These are phyloP conservation scores for Carettochelys insculpta DNA, from an alignment of 2,113 vertebrate species.

Conservation along the genomic window DNA sequence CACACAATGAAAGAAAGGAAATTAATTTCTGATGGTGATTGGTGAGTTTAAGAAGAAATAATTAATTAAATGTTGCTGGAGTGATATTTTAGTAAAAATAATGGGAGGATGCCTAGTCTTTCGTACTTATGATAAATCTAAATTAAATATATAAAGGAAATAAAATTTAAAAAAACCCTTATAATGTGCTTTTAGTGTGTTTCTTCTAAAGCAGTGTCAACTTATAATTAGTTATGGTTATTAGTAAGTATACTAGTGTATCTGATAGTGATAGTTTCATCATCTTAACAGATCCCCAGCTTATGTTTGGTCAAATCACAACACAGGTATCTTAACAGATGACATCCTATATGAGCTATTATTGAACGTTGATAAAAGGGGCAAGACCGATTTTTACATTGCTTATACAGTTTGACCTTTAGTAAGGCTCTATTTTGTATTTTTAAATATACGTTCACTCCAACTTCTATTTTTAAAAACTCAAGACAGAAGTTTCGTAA, in stretches of 20 bases:
- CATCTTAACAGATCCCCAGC: no score
- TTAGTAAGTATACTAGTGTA: background rate
- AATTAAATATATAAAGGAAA: background rate
- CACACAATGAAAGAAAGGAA: background rate
- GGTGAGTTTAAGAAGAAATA: background rate
- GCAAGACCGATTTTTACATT: no score
- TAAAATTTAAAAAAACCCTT: background rate
- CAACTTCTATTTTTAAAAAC: no score
- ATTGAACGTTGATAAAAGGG: no score
- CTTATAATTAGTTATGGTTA: background rate
- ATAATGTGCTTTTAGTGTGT: background rate
- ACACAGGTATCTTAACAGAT: no score
- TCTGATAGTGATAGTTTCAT: background rate
- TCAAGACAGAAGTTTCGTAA: no score
- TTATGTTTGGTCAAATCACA: no score
- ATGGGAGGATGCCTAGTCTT: background rate
- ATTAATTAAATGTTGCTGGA: background rate
- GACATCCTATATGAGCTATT: no score
- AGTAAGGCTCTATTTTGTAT: no score
- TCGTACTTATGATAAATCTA: background rate
- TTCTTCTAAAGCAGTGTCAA: background rate
- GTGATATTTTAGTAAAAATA: background rate
- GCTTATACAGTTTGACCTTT: no score
- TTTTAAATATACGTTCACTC: no score
- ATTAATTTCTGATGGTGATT: background rate